A percentile compares a stretch with the other conserved stretches of the same genome.
Evolutionary conservation across 2,113 vertebrate species (phyloP).

Genomic region (Platysternon megacephalum): DNA sequence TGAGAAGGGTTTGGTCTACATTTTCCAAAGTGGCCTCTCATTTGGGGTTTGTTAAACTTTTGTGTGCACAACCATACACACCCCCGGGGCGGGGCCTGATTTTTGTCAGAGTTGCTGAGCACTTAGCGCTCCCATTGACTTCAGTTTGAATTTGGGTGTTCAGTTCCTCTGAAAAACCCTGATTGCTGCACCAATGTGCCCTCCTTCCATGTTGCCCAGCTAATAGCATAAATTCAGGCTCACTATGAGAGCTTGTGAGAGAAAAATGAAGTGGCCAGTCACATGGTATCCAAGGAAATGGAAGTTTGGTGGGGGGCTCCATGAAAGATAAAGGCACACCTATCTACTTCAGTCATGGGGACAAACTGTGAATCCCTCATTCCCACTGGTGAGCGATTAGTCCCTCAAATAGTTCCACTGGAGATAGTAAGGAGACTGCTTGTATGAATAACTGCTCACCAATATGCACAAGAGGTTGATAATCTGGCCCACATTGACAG

Average conservation of each 20-base stretch:
- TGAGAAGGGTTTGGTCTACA: not conserved
- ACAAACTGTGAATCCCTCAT: not conserved
- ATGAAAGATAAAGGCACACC: not conserved
- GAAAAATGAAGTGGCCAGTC: not conserved
- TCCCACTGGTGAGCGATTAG: not conserved
- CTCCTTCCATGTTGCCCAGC: not conserved
- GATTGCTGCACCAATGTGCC: not conserved
- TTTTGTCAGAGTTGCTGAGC: not conserved
- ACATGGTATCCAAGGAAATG: not conserved
- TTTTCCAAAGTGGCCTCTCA: not conserved
- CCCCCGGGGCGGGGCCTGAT: not conserved
- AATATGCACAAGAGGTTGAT: not conserved
- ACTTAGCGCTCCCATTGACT: not conserved
- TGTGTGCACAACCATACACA: not conserved
- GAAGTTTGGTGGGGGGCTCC: not conserved
- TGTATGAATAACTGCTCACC: not conserved
- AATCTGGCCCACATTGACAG: not conserved
- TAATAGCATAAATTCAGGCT: not conserved
- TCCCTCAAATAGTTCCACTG: not conserved
- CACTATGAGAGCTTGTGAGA: fast-evolving
- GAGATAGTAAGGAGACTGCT: not conserved
- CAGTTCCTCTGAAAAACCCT: not conserved
- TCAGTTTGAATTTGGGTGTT: not conserved
- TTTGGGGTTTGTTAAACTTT: not conserved
- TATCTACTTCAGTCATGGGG: not conserved